Conservation (phyloP, 2,888 invertebrate genomes). For the Drosophila subquinaria region DNA sequence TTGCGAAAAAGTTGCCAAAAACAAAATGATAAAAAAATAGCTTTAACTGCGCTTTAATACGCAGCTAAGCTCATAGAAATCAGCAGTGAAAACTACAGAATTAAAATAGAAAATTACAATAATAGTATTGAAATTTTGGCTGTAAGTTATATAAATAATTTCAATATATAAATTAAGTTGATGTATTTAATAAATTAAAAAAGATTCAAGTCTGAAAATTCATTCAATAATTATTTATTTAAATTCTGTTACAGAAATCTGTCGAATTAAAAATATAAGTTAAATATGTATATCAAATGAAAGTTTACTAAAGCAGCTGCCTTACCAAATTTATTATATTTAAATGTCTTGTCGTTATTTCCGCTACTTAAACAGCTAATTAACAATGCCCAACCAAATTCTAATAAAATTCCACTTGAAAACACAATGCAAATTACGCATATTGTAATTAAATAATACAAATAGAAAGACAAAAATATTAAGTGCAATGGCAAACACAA, state of each 20-base stretch:
- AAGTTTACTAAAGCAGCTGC: neutral
- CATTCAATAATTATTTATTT: too few relatives aligned
- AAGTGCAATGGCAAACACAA: slow-evolving; percentile 13
- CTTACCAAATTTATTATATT: neutral
- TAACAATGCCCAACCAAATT: slow-evolving; percentile 17
- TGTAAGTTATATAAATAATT: too few relatives aligned
- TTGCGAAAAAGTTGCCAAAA: slow-evolving; percentile 10
- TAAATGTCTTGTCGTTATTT: neutral
- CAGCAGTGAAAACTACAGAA: neutral
- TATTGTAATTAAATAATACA: slow-evolving; percentile 19
- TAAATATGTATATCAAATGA: too few relatives aligned
- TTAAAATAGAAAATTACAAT: too few relatives aligned
- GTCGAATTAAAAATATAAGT: too few relatives aligned
- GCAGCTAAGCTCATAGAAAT: neutral
- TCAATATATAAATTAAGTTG: too few relatives aligned
- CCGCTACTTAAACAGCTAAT: slow-evolving; percentile 23
- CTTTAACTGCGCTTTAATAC: slow-evolving; percentile 4
- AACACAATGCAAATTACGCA: slow-evolving; percentile 9
- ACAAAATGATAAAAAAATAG: neutral
- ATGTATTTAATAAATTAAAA: too few relatives aligned
- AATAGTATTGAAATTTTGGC: too few relatives aligned
- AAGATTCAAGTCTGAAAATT: too few relatives aligned
- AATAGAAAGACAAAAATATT: slow-evolving; percentile 27
- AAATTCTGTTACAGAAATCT: too few relatives aligned
- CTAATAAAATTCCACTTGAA: slow-evolving; percentile 11